Evolutionary conservation across 1,140 invertebrate genomes (phyloP).

Genomic region (Monomorium pharaonis): DNA sequence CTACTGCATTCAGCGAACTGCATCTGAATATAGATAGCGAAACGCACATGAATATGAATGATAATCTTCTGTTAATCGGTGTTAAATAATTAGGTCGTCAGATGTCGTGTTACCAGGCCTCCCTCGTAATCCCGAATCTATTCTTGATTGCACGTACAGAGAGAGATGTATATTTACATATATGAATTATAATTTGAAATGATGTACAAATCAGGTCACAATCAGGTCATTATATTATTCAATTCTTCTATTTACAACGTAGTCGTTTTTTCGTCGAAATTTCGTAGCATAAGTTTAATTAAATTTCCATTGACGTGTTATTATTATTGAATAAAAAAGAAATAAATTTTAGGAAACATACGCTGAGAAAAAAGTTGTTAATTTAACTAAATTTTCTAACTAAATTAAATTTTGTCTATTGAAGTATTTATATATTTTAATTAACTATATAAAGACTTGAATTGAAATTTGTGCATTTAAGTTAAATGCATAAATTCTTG

Average conservation of each 20-base stretch:
- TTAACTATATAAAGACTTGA: too few relatives aligned
- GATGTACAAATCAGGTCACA: background rate
- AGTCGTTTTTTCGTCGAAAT: background rate
- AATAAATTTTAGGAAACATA: background rate
- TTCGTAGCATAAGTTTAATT: background rate
- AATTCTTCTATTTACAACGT: background rate
- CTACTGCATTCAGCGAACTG: background rate
- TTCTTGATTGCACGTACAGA: background rate
- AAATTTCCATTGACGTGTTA: background rate
- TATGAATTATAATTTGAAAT: background rate
- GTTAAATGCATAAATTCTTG: too few relatives aligned
- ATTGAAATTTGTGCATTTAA: too few relatives aligned
- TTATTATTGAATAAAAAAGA: background rate
- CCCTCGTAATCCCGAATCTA: background rate
- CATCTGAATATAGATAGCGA: background rate
- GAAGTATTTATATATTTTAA: too few relatives aligned
- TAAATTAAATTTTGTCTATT: too few relatives aligned
- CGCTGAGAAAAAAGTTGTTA: too few relatives aligned
- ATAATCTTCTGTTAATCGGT: slow-evolving; percentile 2
- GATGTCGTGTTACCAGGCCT: background rate
- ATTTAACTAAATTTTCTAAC: too few relatives aligned
- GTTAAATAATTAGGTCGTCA: slow-evolving; percentile 24
- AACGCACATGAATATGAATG: background rate
- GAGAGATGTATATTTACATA: background rate
- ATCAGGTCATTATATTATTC: background rate